phyloP scores from a whole-genome alignment of 2,888 invertebrate genomes.

The Hirtodrosophila confusa region DNA sequence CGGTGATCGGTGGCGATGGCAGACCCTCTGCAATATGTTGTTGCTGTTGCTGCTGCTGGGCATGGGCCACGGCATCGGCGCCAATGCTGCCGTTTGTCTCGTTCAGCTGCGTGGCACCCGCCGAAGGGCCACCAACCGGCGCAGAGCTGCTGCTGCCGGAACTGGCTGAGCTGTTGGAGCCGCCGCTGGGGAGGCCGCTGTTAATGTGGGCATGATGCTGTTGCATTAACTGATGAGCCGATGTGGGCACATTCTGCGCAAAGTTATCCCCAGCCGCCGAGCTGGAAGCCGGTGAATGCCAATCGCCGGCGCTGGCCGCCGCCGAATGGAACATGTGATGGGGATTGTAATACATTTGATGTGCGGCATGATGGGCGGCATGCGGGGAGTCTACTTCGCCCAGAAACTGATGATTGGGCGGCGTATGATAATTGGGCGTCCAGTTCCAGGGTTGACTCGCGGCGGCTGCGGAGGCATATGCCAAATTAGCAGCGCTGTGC shows the following conservation, averaged over 20 bases:
- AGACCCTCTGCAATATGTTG: slow-evolving; percentile 82
- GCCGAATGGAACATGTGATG: slow-evolving; percentile 85
- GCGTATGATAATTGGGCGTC: slow-evolving; percentile 84
- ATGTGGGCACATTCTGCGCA: slow-evolving; percentile 72
- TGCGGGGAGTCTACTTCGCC: slow-evolving; percentile 84
- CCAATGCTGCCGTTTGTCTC: slow-evolving; percentile 72
- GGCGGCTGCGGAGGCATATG: slow-evolving; percentile 83
- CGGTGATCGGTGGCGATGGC: slow-evolving; percentile 86
- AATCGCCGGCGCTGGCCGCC: slow-evolving; percentile 76
- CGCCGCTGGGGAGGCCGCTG: slow-evolving; percentile 47
- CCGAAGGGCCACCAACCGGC: slow-evolving; percentile 43
- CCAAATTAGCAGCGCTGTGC: slow-evolving; percentile 86
- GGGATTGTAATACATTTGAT: slow-evolving; percentile 84
- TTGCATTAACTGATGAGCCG: slow-evolving; percentile 77
- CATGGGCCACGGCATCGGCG: slow-evolving; percentile 45
- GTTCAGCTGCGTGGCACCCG: slow-evolving; percentile 67
- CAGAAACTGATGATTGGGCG: slow-evolving; percentile 83
- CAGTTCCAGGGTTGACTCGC: slow-evolving; percentile 84
- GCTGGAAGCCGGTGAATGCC: slow-evolving; percentile 80
- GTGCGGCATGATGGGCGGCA: slow-evolving; percentile 79
- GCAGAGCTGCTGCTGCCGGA: slow-evolving; percentile 71
- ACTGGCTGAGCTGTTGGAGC: slow-evolving; percentile 76
- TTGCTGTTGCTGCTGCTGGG: slow-evolving; percentile 46
- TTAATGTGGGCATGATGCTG: slow-evolving; percentile 64
- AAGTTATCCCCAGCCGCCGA: slow-evolving; percentile 75